Conservation (phyloP, 1,140 invertebrate genomes). For the Ips nitidus region DNA sequence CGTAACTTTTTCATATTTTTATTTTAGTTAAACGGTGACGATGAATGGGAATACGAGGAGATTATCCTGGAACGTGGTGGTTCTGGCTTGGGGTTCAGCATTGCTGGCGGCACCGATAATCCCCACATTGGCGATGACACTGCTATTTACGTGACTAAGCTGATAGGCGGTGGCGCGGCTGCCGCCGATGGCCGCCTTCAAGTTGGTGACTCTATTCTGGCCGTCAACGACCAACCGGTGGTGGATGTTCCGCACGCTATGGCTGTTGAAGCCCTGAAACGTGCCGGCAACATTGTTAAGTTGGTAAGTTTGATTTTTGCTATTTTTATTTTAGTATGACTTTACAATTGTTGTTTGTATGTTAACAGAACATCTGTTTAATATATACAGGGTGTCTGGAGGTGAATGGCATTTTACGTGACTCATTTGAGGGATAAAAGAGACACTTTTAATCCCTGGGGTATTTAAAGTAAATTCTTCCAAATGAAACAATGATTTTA, state of each 20-base stretch:
- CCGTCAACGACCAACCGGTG: slow-evolving; percentile 88
- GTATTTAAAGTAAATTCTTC: no score
- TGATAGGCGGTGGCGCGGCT: slow-evolving; percentile 97
- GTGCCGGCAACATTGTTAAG: slow-evolving; percentile 90
- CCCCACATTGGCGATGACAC: slow-evolving; percentile 84
- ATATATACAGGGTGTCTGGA: no score
- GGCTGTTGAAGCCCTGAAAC: slow-evolving; percentile 95
- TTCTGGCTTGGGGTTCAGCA: slow-evolving; percentile 93
- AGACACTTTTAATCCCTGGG: no score
- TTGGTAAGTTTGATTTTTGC: slow-evolving; percentile 67
- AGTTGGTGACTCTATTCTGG: slow-evolving; percentile 88
- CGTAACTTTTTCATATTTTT: no score
- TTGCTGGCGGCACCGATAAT: slow-evolving; percentile 95
- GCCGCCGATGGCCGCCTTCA: slow-evolving; percentile 84
- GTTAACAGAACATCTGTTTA: no score
- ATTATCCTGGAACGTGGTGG: slow-evolving; percentile 83
- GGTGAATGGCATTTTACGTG: no score
- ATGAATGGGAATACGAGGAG: slow-evolving; percentile 85
- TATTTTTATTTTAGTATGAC: background rate
- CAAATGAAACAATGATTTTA: no score
- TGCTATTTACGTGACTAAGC: slow-evolving; percentile 97
- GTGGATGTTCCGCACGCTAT: slow-evolving; percentile 89
- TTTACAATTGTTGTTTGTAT: no score
- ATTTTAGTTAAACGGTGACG: slow-evolving; percentile 68
- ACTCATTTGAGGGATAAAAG: no score